Conservation (phyloP, 2,888 invertebrate species). For the Alsophila aescularia region DNA sequence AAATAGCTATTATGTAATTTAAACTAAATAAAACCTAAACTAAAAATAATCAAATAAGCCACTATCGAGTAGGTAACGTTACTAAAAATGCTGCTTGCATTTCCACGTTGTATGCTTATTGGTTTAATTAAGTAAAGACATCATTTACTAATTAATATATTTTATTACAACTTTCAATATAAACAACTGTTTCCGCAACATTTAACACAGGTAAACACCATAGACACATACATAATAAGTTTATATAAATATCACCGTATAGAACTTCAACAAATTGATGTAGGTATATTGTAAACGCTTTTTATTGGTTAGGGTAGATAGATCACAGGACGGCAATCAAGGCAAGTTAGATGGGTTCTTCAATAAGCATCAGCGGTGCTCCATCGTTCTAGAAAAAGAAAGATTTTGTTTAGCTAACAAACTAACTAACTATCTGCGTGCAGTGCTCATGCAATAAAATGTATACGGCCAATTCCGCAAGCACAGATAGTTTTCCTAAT, state of each 20-base stretch:
- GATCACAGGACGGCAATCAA: conserved; percentile 14
- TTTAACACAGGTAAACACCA: conserved; percentile 1
- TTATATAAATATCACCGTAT: not conserved
- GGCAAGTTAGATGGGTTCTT: conserved; percentile 1
- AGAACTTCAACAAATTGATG: not conserved
- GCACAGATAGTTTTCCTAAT: not conserved
- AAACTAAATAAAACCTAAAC: no score
- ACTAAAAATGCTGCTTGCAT: no score
- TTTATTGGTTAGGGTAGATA: not conserved
- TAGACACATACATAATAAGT: not conserved
- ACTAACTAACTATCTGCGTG: not conserved
- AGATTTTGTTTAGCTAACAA: not conserved
- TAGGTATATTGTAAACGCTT: not conserved
- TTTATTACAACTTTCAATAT: conserved; percentile 13
- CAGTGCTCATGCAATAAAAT: conserved; percentile 1
- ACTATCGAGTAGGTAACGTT: no score
- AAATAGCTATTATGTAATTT: no score
- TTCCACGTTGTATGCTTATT: no score
- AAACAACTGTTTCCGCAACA: conserved; percentile 1
- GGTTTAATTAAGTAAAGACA: not conserved
- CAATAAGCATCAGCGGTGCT: conserved; percentile 20
- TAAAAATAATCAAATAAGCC: no score
- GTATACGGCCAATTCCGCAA: not conserved
- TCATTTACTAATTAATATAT: not conserved
- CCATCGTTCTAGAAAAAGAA: conserved; percentile 31